Percentiles rank a stretch among this genome's conserved stretches.
Conservation (phyloP, 2,113 vertebrate species). For the Ornithorhynchus anatinus region DNA sequence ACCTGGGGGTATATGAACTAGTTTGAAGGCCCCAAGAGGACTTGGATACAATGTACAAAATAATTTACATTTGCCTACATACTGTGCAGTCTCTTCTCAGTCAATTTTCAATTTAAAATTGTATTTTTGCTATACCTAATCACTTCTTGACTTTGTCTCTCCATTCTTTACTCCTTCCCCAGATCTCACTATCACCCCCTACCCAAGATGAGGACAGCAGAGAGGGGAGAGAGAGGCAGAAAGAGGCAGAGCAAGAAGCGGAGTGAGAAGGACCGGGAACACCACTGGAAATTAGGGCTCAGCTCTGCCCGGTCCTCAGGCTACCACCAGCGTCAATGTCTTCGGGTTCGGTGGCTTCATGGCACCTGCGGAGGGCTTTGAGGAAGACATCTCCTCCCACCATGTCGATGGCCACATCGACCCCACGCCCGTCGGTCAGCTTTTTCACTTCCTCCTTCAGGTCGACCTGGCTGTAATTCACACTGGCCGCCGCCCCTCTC, state of each 20-base stretch:
- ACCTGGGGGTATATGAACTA: not conserved
- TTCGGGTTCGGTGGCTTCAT: too few relatives aligned
- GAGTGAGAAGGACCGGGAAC: too few relatives aligned
- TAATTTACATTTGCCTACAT: not conserved
- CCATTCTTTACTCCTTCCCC: constrained; percentile 40
- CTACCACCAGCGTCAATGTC: too few relatives aligned
- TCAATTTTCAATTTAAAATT: constrained; percentile 47
- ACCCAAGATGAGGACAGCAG: constrained; percentile 15
- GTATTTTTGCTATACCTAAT: constrained; percentile 54
- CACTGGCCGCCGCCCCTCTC: not conserved
- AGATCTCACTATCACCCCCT: too few relatives aligned
- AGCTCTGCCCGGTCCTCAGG: too few relatives aligned
- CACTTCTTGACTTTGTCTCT: constrained; percentile 49
- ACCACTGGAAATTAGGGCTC: too few relatives aligned
- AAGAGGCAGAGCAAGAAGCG: too few relatives aligned
- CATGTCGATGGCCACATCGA: constrained; percentile 1
- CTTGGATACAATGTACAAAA: constrained; percentile 25
- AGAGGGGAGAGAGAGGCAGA: not conserved
- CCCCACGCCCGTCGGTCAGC: constrained; percentile 19
- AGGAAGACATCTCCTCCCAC: constrained; percentile 45
- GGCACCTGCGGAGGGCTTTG: constrained; percentile 33
- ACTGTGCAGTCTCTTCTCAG: constrained; percentile 21
- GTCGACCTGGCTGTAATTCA: constrained; percentile 27
- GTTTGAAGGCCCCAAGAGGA: not conserved
- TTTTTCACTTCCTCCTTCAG: constrained; percentile 46